Conservation (phyloP, 2,888 invertebrate genomes). For the Nowickia ferox region DNA sequence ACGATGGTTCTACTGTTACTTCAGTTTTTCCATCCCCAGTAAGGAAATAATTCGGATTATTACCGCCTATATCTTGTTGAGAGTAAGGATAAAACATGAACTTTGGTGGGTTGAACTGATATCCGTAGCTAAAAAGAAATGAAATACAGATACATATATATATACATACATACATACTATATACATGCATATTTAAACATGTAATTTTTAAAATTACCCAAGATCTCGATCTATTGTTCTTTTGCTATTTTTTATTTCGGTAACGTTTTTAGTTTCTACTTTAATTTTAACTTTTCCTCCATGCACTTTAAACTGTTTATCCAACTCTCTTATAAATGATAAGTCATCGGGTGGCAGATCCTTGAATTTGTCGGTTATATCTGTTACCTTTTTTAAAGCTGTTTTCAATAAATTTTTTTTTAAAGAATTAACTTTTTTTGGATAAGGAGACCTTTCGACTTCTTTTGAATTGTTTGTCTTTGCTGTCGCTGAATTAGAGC, state of each 20-base stretch:
- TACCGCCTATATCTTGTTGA: constrained; percentile 85
- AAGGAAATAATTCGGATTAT: constrained; percentile 75
- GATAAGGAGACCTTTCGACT: constrained; percentile 75
- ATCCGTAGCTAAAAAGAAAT: constrained; percentile 79
- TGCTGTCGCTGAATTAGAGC: constrained; percentile 39
- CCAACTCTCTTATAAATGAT: constrained; percentile 82
- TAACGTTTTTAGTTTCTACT: constrained; percentile 81
- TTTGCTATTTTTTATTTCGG: constrained; percentile 83
- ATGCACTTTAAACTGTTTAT: constrained; percentile 82
- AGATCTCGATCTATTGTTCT: constrained; percentile 89
- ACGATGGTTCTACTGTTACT: constrained; percentile 86
- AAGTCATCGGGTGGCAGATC: constrained; percentile 81
- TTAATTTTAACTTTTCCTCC: constrained; percentile 82
- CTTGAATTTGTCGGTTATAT: constrained; percentile 78
- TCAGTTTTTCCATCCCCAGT: constrained; percentile 78
- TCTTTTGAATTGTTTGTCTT: constrained; percentile 59
- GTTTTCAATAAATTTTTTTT: constrained; percentile 77
- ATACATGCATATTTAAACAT: background rate
- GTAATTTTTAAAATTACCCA: constrained; percentile 84
- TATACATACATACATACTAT: background rate
- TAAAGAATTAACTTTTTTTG: constrained; percentile 80
- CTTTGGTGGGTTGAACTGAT: constrained; percentile 83
- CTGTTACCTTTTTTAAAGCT: constrained; percentile 59
- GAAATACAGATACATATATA: background rate
- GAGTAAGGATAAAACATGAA: constrained; percentile 89